Base-by-base conservation (phyloP, 2,888 invertebrate species). In the Sarcophaga rosellei region DNA sequence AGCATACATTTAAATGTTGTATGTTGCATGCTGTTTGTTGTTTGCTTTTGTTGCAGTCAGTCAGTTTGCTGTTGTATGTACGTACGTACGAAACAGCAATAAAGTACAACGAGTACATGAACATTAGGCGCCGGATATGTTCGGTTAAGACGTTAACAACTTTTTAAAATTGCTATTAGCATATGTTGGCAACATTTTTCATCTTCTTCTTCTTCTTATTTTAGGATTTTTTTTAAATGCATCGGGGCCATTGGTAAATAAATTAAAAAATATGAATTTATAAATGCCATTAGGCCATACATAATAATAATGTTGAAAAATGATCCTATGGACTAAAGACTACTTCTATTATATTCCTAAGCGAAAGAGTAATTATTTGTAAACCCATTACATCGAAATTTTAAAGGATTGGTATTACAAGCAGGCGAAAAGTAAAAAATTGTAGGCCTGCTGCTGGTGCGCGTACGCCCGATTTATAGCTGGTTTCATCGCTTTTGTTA, bases 41-140 rank as follows among this genome's bases (percentile, higher is more conserved):
- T 83, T 87, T 87, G 89, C 88, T 53, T 23, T 11, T 62, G n/a
- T 62, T 89, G 89, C 88, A 87, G 83, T 84, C 81, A 23, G 17
- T 53, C 53, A 53, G 53, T 53, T 53, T 53, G 53, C 17, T 44
- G 44, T 84, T 80, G 79, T 74, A 80, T 65, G 81, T 73, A 83
- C 86, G 81, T 74, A 80, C 68, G 81, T 73, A 83, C 86, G 81
- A 12, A 53, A 53, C 75, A 86, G 84, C 88, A 63, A 84, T 84
- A 84, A 84, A 84, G 73, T 81, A 81, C 77, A 84, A 75, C 77
- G 70, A 45, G 77, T 84, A 86, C 84, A 86, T 75, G 81, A 81
- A 81, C 84, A 84, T 84, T 89, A 90, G 91, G 91, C 91, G 91
- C 91, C 91, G 91, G 91, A 91, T 90, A 90, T 91, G 91, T 91